Conservation (phyloP, 2,797 vertebrate species). For the Argyrosomus regius region DNA sequence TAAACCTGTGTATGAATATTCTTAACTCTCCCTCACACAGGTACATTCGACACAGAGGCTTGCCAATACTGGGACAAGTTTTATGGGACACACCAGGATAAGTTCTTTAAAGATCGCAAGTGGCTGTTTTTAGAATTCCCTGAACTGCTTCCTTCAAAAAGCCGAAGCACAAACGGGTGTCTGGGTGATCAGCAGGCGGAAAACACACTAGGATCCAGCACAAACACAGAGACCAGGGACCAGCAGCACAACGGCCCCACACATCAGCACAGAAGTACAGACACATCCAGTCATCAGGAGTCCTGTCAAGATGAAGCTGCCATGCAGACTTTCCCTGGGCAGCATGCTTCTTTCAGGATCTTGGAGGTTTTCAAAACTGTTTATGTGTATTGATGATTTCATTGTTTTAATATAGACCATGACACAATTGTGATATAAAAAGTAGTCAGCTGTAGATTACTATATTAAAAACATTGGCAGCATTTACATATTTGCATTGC, state of each 20-base stretch:
- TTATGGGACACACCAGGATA: conserved; percentile 91
- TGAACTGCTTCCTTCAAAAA: conserved; percentile 88
- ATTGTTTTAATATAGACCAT: conserved; percentile 1
- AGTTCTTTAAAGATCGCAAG: conserved; percentile 95
- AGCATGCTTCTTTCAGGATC: conserved; percentile 88
- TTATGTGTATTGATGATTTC: conserved; percentile 1
- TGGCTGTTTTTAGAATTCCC: conserved; percentile 93
- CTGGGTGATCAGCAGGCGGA: conserved; percentile 14
- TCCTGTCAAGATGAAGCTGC: conserved; percentile 36
- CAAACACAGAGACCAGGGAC: conserved; percentile 21
- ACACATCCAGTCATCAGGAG: conserved; percentile 16
- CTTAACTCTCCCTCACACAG: conserved; percentile 72
- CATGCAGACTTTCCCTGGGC: conserved; percentile 85
- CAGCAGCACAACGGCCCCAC: conserved; percentile 24
- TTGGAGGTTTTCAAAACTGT: conserved; percentile 86
- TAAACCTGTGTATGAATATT: not conserved
- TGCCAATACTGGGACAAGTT: conserved; percentile 92
- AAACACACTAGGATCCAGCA: conserved; percentile 13
- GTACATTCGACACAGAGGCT: conserved; percentile 90
- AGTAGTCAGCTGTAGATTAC: not conserved
- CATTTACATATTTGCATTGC: not conserved
- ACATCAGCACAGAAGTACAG: conserved; percentile 33
- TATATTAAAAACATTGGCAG: not conserved
- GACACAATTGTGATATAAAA: not conserved
- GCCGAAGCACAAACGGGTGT: conserved; percentile 20